Evolutionary conservation across 2,797 vertebrate species (phyloP).

Genomic region (Pseudomugil tenellus): DNA sequence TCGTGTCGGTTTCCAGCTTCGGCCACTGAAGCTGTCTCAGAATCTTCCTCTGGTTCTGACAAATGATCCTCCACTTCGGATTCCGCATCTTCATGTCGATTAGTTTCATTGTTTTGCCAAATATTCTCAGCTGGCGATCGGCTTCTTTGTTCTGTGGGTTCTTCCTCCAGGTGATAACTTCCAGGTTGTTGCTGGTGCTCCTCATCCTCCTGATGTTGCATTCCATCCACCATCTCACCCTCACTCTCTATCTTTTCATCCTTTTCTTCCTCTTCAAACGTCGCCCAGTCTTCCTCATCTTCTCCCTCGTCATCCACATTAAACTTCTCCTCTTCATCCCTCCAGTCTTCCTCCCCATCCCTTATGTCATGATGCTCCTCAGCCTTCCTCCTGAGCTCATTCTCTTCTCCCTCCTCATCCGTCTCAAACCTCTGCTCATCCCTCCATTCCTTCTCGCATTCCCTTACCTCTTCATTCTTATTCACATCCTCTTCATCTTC

Average conservation of each 20-base stretch:
- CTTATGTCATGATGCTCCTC: no score
- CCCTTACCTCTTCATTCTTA: not conserved
- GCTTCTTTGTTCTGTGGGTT: not conserved
- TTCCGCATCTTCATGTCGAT: not conserved
- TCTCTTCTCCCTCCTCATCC: no score
- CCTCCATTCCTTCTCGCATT: no score
- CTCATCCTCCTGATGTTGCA: not conserved
- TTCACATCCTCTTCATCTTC: not conserved
- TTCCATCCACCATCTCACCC: not conserved
- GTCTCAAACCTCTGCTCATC: not conserved
- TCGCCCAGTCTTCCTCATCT: not conserved
- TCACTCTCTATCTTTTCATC: not conserved
- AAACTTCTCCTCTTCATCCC: no score
- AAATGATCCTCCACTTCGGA: not conserved
- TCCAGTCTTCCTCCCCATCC: not conserved
- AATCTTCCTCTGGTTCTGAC: constrained; percentile 4
- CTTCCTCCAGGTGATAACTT: not conserved
- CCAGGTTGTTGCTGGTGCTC: not conserved
- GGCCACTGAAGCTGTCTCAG: constrained; percentile 12
- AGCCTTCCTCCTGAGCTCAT: no score
- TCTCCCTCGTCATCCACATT: not conserved
- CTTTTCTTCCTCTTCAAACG: not conserved
- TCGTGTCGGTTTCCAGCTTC: not conserved
- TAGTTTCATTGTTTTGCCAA: not conserved
- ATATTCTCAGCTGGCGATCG: not conserved